These are phyloP conservation scores for Torymus tubicola DNA, from an alignment of 2,888 invertebrate genomes.

Conservation along the genomic window DNA sequence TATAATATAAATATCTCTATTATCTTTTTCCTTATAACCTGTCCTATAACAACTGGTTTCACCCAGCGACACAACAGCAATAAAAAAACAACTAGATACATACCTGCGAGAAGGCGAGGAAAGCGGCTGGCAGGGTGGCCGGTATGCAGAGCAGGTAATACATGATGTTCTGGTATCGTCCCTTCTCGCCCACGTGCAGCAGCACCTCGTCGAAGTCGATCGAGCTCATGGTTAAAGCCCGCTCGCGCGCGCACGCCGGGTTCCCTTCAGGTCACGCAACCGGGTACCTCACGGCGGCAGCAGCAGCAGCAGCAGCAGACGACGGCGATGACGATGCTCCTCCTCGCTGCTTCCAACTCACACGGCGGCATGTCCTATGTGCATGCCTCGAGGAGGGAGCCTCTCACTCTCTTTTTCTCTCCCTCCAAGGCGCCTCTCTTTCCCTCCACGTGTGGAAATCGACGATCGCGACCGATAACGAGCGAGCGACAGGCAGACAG, in stretches of 20 bases:
- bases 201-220: slow-evolving; percentile 80
- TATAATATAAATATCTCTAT: no score
- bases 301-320: slow-evolving; percentile 16
- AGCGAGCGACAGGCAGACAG: no score
- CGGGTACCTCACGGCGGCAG: slow-evolving; percentile 24
- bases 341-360: slow-evolving; percentile 64
- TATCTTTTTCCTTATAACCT: no score
- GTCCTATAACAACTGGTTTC: no score
- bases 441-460: not conserved
- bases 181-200: slow-evolving; percentile 80
- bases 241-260: no score
- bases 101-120: slow-evolving; percentile 83
- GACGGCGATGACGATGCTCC: slow-evolving; percentile 51
- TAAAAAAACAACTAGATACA: not conserved
- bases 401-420: slow-evolving; percentile 14
- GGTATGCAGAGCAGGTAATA: slow-evolving; percentile 82
- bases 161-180: slow-evolving; percentile 81
- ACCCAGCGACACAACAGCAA: no score
- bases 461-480: no score
- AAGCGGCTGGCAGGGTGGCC: slow-evolving; percentile 82
- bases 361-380: slow-evolving; percentile 69
- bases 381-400: slow-evolving; percentile 56
- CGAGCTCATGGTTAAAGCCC: slow-evolving; percentile 71
- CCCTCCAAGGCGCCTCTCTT: not conserved
- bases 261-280: slow-evolving; percentile 29